Conservation (phyloP, 2,888 invertebrate species). For the Antheraea assamensis region DNA sequence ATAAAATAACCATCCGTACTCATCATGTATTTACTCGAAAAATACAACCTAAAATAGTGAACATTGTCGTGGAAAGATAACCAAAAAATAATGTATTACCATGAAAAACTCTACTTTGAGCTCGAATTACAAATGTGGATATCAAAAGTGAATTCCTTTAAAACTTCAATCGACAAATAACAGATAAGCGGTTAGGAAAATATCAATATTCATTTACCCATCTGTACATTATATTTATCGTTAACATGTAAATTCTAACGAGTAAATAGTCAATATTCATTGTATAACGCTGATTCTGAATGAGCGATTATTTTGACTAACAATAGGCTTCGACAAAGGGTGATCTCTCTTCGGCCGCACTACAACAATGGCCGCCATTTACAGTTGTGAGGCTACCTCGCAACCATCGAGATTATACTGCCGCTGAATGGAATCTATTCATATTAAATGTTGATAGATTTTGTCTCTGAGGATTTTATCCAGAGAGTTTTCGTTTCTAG, state of each 20-base stretch:
- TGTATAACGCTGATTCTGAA: constrained; percentile 24
- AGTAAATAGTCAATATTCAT: constrained; percentile 12
- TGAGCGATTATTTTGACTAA: constrained; percentile 31
- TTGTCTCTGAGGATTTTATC: neutral
- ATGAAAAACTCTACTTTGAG: too few species aligned
- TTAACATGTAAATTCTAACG: constrained; percentile 4
- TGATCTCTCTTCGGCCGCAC: constrained; percentile 20
- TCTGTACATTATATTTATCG: neutral
- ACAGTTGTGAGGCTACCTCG: constrained; percentile 23
- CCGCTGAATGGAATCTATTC: constrained; percentile 14
- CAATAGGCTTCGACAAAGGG: constrained; percentile 37
- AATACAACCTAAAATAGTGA: too few species aligned
- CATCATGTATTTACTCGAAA: too few species aligned
- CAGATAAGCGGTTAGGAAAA: neutral
- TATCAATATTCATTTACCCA: neutral
- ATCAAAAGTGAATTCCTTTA: neutral
- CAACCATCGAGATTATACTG: constrained; percentile 16
- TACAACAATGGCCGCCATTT: constrained; percentile 33
- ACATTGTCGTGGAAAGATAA: too few species aligned
- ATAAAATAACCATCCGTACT: too few species aligned
- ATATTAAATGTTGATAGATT: neutral
- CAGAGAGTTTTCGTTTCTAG: neutral
- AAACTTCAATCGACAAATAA: neutral
- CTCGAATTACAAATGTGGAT: neutral
- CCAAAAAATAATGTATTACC: too few species aligned